phyloP scores from a whole-genome alignment of 1,140 invertebrate species.

The Drosophila kurseongensis region DNA sequence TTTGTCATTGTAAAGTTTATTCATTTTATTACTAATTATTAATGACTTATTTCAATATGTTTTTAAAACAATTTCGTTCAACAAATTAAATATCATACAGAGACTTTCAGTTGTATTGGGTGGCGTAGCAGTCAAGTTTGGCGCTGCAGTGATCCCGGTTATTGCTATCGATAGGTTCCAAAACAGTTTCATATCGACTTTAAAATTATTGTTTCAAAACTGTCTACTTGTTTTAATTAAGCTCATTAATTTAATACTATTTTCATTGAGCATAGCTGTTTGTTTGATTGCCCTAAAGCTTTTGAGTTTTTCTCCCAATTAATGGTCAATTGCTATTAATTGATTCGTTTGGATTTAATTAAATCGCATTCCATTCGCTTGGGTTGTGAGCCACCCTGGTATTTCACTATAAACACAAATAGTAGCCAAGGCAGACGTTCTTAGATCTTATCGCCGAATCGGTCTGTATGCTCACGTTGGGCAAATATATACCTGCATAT shows the following conservation, averaged over 20 bases:
- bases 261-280: neutral
- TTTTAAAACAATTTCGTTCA: no score
- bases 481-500: conserved; percentile 62
- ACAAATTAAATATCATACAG: no score
- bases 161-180: conserved; percentile 1
- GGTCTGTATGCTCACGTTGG: conserved; percentile 76
- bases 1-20: no score
- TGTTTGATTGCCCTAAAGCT: neutral
- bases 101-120: neutral
- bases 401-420: conserved; percentile 46
- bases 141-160: neutral
- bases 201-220: neutral
- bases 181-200: neutral
- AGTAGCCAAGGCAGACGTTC: conserved; percentile 30
- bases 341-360: conserved; percentile 35
- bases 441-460: conserved; percentile 59
- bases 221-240: neutral
- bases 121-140: conserved; percentile 17
- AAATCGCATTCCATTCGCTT: conserved; percentile 1
- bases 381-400: conserved; percentile 13
- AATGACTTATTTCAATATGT: no score
- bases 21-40: no score
- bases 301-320: conserved; percentile 2
- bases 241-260: no score
- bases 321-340: conserved; percentile 57